These are phyloP conservation scores for Chaetophractus vellerosus DNA, from an alignment of 2,797 vertebrate species.

Conservation along the genomic window DNA sequence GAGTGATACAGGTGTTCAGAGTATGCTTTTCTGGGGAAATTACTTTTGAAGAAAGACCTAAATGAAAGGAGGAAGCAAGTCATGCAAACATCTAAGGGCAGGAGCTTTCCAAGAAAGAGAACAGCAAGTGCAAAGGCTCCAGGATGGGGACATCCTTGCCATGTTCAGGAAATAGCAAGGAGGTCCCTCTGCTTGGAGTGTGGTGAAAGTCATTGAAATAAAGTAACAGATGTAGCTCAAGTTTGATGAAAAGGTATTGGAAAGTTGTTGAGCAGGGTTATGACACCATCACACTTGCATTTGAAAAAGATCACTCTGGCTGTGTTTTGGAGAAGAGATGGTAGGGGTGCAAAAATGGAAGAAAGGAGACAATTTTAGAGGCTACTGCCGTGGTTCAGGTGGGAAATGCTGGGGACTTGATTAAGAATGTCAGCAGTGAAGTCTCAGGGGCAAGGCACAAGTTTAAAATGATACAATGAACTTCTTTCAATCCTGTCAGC, in stretches of 20 bases:
- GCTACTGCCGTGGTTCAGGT: conserved; percentile 34
- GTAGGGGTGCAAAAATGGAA: background rate
- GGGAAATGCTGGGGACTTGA: background rate
- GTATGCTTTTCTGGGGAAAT: background rate
- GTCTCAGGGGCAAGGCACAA: background rate
- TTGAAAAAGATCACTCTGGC: background rate
- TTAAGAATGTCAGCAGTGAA: background rate
- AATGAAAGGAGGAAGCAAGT: background rate
- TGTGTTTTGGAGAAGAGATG: background rate
- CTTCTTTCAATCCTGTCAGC: conserved; percentile 58
- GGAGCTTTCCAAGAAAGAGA: background rate
- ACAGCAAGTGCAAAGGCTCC: background rate
- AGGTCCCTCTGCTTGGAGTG: background rate
- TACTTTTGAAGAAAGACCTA: conserved; percentile 38
- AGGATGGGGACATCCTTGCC: background rate
- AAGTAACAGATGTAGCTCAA: background rate
- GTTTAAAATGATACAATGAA: conserved; percentile 69
- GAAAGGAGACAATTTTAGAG: background rate
- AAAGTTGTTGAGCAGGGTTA: background rate
- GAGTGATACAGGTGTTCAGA: background rate
- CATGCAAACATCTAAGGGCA: background rate
- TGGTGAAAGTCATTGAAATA: background rate
- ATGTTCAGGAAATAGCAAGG: background rate
- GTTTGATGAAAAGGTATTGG: background rate
- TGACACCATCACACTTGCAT: background rate